Evolutionary conservation across 2,888 invertebrate species (phyloP).

Genomic region (Drosophila ezoana): DNA sequence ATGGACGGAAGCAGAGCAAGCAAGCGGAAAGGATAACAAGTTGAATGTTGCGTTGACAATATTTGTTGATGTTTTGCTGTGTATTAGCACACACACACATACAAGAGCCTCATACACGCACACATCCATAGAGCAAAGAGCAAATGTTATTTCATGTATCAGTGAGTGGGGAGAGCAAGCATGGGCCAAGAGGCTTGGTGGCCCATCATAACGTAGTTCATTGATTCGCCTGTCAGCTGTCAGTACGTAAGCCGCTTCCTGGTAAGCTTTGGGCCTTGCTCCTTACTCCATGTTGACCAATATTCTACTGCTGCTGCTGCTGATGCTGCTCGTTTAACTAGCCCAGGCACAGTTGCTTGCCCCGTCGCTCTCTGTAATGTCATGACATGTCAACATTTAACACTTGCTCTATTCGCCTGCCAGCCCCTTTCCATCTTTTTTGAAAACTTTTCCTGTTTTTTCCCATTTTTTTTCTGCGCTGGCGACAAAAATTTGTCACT

Average conservation of each 20-base stretch:
- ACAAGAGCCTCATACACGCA: slow-evolving; percentile 13
- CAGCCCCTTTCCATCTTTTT: slow-evolving; percentile 27
- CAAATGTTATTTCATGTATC: slow-evolving; percentile 56
- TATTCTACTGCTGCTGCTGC: slow-evolving; percentile 26
- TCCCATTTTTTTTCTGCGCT: slow-evolving; percentile 20
- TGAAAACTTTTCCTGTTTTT: slow-evolving; percentile 48
- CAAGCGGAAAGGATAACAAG: slow-evolving; percentile 79
- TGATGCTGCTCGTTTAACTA: slow-evolving; percentile 26
- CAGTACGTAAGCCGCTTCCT: slow-evolving; percentile 73
- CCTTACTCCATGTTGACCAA: slow-evolving; percentile 56
- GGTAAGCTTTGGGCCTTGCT: slow-evolving; percentile 42
- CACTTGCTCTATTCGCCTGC: slow-evolving; percentile 72
- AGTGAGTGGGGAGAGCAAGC: slow-evolving; percentile 10
- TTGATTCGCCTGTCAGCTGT: slow-evolving; percentile 79
- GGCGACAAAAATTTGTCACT: slow-evolving; percentile 74
- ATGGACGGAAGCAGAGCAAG: slow-evolving; percentile 53
- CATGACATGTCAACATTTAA: slow-evolving; percentile 80
- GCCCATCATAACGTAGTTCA: slow-evolving; percentile 74
- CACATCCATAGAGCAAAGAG: slow-evolving; percentile 31
- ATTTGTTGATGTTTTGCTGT: slow-evolving; percentile 69
- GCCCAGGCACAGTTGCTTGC: slow-evolving; percentile 46
- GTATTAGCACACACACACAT: slow-evolving; percentile 51
- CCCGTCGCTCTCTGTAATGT: slow-evolving; percentile 69
- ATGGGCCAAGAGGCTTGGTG: slow-evolving; percentile 34
- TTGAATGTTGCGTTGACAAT: slow-evolving; percentile 78